A percentile compares a stretch with the other conserved stretches of the same genome.
Evolutionary conservation across 2,888 invertebrate genomes (phyloP).

Genomic region (Stenurella melanura): DNA sequence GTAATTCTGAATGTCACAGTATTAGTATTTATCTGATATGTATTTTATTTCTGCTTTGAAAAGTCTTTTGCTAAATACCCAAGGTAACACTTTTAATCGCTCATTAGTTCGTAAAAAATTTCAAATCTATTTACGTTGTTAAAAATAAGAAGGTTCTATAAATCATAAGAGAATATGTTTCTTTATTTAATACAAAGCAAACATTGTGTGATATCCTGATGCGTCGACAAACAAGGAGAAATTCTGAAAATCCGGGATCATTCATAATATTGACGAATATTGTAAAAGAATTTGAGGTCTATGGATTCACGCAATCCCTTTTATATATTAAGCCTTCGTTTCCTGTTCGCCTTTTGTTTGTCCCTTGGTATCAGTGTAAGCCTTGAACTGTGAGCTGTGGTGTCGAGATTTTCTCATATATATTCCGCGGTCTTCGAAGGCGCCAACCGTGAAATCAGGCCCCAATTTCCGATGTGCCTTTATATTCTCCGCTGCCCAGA

Average conservation of each 20-base stretch:
- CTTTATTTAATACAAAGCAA: neutral
- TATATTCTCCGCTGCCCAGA: conserved; percentile 50
- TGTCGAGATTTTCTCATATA: conserved; percentile 62
- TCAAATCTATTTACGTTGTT: too few relatives aligned
- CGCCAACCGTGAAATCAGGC: conserved; percentile 62
- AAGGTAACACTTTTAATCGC: too few relatives aligned
- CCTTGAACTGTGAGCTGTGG: conserved; percentile 30
- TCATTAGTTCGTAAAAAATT: too few relatives aligned
- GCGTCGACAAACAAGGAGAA: conserved; percentile 4
- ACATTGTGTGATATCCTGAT: conserved; percentile 10
- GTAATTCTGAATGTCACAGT: too few relatives aligned
- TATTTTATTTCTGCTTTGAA: too few relatives aligned
- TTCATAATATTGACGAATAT: conserved; percentile 27
- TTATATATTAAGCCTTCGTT: conserved; percentile 38
- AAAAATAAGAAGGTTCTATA: too few relatives aligned
- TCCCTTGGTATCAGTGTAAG: conserved; percentile 25
- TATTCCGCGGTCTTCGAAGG: conserved; percentile 59
- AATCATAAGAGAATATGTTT: too few relatives aligned
- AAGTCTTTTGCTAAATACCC: too few relatives aligned
- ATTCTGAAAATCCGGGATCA: neutral
- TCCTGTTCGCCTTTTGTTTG: conserved; percentile 36
- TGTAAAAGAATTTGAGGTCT: conserved; percentile 32
- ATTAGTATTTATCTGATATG: too few relatives aligned
- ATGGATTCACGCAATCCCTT: conserved; percentile 16
- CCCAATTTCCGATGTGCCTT: conserved; percentile 61